Evolutionary conservation across 2,888 invertebrate genomes (phyloP).

Genomic region (Rotaria socialis): DNA sequence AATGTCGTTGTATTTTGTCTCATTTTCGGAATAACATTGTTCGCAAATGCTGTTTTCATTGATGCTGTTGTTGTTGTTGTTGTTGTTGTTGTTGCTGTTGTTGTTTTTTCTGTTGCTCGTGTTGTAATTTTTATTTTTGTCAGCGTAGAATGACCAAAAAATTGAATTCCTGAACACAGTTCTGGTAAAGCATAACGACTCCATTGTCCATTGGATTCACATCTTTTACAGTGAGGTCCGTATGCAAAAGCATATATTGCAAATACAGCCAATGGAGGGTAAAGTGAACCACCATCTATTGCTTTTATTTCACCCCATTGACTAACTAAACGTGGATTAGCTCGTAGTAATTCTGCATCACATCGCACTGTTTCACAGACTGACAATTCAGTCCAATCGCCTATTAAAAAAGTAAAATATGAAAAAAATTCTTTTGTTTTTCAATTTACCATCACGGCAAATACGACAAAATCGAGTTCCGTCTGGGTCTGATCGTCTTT

Average conservation of each 20-base stretch:
- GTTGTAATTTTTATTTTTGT: neutral
- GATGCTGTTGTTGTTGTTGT: neutral
- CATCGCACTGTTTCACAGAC: slow-evolving; percentile 33
- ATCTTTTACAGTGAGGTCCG: slow-evolving; percentile 17
- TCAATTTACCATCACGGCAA: neutral
- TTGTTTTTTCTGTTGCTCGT: neutral
- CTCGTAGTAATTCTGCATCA: slow-evolving; percentile 31
- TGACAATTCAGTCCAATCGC: neutral
- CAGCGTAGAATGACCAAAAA: neutral
- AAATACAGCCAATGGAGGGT: neutral
- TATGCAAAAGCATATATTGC: slow-evolving; percentile 14
- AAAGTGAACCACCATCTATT: neutral
- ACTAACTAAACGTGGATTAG: slow-evolving; percentile 16
- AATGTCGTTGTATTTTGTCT: neutral
- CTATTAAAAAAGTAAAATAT: neutral
- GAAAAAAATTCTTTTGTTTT: neutral
- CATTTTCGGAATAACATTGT: neutral
- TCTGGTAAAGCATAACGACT: slow-evolving; percentile 25
- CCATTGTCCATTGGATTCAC: slow-evolving; percentile 16
- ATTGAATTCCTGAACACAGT: neutral
- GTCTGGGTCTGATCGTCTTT: slow-evolving; percentile 23
- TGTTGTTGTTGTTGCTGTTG: neutral
- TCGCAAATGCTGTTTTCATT: neutral
- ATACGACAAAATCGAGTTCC: neutral
- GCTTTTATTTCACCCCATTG: slow-evolving; percentile 23